These are phyloP conservation scores for Hipposideros larvatus DNA, from an alignment of 2,797 vertebrate genomes.

Conservation along the genomic window DNA sequence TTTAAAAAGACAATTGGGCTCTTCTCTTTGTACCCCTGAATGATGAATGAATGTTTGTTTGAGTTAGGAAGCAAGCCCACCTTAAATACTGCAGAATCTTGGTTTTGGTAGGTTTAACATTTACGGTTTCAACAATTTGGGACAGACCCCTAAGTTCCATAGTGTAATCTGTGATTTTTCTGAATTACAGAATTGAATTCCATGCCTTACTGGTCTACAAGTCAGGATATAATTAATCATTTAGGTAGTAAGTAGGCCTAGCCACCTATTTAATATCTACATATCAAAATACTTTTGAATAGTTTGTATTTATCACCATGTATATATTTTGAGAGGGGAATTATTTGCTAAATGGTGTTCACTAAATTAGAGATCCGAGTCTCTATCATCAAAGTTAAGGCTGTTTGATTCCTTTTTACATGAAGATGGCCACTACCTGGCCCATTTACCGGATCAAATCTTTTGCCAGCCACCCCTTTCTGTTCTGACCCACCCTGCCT, in stretches of 20 bases:
- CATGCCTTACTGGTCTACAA: neutral
- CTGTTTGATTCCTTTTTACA: neutral
- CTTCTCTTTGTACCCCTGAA: neutral
- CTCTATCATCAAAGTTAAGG: neutral
- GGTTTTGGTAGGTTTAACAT: neutral
- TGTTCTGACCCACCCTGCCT: neutral
- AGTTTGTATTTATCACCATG: neutral
- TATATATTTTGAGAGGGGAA: slow-evolving; percentile 28
- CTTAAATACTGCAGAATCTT: neutral
- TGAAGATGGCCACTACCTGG: neutral
- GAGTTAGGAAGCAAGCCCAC: neutral
- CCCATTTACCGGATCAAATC: neutral
- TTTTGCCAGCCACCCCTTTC: neutral
- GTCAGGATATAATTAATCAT: neutral
- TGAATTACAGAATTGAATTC: slow-evolving; percentile 24
- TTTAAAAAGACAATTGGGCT: neutral
- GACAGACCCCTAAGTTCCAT: neutral
- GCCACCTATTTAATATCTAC: neutral
- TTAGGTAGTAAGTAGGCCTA: neutral
- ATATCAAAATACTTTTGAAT: neutral
- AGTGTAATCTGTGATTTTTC: slow-evolving; percentile 40
- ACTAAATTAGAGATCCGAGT: neutral
- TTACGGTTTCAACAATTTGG: slow-evolving; percentile 28
- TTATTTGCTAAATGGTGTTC: neutral
- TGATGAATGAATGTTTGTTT: neutral